Evolutionary conservation across 2,888 invertebrate genomes (phyloP).

Genomic region (Cerastis rubricosa): DNA sequence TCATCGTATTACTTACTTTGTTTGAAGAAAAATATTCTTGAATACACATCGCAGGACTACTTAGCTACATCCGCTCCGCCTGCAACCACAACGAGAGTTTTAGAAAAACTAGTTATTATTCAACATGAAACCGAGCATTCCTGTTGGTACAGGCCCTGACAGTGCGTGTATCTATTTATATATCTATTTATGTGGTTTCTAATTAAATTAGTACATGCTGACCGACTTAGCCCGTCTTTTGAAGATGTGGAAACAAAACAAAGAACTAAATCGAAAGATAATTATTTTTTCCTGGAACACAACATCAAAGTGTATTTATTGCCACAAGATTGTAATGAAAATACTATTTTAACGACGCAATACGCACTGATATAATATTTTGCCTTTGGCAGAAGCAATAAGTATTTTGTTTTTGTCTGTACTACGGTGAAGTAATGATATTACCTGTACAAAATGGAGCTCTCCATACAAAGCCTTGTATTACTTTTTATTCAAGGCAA

Average conservation of each 20-base stretch:
- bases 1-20: background rate
- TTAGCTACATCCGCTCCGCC: background rate
- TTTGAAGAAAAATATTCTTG: background rate
- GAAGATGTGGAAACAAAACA: slow-evolving; percentile 29
- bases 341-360: slow-evolving; percentile 28
- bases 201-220: slow-evolving; percentile 27
- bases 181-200: slow-evolving; percentile 6
- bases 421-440: slow-evolving; percentile 23
- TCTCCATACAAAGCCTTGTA: slow-evolving; percentile 27
- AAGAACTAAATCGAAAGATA: slow-evolving; percentile 31
- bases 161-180: background rate
- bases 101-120: background rate
- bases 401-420: slow-evolving; percentile 28
- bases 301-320: slow-evolving; percentile 38
- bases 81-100: background rate
- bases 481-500: slow-evolving; percentile 39
- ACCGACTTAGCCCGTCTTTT: slow-evolving; percentile 26
- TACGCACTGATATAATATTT: slow-evolving; percentile 5
- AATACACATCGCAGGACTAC: background rate
- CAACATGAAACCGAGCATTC: background rate
- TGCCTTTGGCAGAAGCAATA: slow-evolving; percentile 9
- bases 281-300: slow-evolving; percentile 20
- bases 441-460: slow-evolving; percentile 43
- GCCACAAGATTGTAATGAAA: slow-evolving; percentile 22
- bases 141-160: background rate